Evolutionary conservation across 2,888 invertebrate genomes (phyloP), one percentile per base, ranked within the genome.

Genomic region (Caenorhabditis sinica): DNA sequence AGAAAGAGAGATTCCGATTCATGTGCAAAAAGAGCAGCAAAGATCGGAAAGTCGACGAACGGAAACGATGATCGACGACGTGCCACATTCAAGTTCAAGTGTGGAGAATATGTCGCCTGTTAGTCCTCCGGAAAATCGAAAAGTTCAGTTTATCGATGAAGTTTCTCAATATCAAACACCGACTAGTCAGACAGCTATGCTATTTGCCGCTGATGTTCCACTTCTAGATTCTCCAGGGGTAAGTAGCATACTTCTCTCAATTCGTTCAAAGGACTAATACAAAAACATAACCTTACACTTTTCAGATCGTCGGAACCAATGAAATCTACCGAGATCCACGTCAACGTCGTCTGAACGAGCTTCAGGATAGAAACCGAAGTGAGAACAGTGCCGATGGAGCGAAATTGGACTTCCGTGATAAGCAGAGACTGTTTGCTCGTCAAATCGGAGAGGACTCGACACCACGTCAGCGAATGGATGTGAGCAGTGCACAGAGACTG

Each of bases 381-480:
- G 60, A 56, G 36, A 73, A 40, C 13, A 51, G 83, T 20, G 65
- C 83, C 5, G 92, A 92, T 71, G 91, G 91, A 2, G 97, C 98
- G 93, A 96, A 97, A 92, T 95, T 98, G 85, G 96, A 96, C 80
- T 99, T 99, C 94, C 96, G 97, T 93, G 98, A 99, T 94, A 99
- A 99, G 94, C 98, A 98, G 97, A 97, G 97, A 94, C 97, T 98
- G 96, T 99, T 99, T 94, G 98, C 98, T 58, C 95, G 96, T 94
- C 97, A 98, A 94, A 96, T 97, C 17, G 98, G 98, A 56, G 95
- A 96, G 91, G 95, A 95, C 92, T 56, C 71, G 17, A 77, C 83
- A 8, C 88, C 88, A 30, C 86, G 82, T 43, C 83, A 88, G 49
- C 68, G 86, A 53, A 58, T 81, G 56, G 74, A 82, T 53, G 83